Evolutionary conservation across 2,797 vertebrate genomes (phyloP).

Genomic region (Mus caroli): DNA sequence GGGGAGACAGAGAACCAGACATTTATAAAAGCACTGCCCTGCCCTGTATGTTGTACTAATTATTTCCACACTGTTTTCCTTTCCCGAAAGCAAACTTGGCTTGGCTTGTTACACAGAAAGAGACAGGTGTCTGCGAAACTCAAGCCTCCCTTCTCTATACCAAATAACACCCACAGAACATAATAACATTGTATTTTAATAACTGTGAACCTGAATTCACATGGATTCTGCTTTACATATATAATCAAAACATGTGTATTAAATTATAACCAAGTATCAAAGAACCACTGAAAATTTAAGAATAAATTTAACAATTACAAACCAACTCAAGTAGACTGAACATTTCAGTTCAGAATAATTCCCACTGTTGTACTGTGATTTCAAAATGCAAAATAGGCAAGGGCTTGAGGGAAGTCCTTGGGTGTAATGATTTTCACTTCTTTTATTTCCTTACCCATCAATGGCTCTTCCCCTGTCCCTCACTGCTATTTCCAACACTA

Average conservation of each 20-base stretch:
- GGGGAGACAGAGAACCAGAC: neutral
- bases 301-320: too few relatives aligned
- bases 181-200: neutral
- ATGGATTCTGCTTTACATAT: neutral
- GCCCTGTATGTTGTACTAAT: neutral
- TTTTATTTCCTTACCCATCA: neutral
- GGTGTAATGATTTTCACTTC: neutral
- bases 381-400: neutral
- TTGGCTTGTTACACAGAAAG: neutral
- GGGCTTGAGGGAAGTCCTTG: neutral
- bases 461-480: neutral
- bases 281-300: neutral
- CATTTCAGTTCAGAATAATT: neutral
- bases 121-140: neutral
- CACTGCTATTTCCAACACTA: neutral
- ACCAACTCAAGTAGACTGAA: neutral
- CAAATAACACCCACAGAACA: neutral
- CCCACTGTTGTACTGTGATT: neutral
- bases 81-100: constrained; percentile 27
- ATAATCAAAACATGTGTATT: neutral
- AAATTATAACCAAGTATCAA: neutral
- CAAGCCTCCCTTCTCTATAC: neutral
- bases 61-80: neutral
- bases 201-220: neutral
- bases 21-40: neutral